Evolutionary conservation across 2,113 vertebrate species (phyloP), one percentile per base, ranked within the genome.

Genomic region (Pachypanchax playfairii): DNA sequence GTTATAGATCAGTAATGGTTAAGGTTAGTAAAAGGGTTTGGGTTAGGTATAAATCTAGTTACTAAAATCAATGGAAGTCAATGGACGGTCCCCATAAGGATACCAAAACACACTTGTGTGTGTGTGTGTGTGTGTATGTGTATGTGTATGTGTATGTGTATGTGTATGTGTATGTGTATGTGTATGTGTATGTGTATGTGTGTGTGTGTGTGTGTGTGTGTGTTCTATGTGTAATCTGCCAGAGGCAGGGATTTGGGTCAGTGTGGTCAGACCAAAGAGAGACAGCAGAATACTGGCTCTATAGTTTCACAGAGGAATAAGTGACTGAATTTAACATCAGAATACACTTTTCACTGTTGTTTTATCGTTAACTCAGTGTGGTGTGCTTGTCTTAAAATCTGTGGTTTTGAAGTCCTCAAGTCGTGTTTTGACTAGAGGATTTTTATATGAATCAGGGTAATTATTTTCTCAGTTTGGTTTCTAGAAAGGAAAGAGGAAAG

Each of bases 161-260:
- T 20, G 41, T 49, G 33, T 47, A 46, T 29, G 49, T 55, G n/a
- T 41, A 38, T 62, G 46, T 42, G 51, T 49, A 29, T 46, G 15
- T 39, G 29, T 53, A 53, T 42, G 50, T 65, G 21, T 38, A 35
- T 60, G 48, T 43, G 57, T 56, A 25, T 35, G 41, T 21, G 41
- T 2, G 41, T 8, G 41, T 20, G 41, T 49, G 33, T 47, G 50
- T 29, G 49, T 55, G n/a, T 41, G 43, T 62, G 46, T 42, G 51
- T 49, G 36, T 46, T n/a, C n/a, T n/a, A n/a, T n/a, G 70, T 76
- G 59, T 83, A 84, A 88, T 85, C 79, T 79, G 61, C 48, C 70
- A 60, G 49, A 59, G 48, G 74, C 65, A 49, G 18, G 54, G 76
- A 88, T 89, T 64, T 88, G 83, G 82, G 85, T 86, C 80, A 88